phyloP scores from a whole-genome alignment of 2,888 invertebrate genomes.

The Ophion ellenae region DNA sequence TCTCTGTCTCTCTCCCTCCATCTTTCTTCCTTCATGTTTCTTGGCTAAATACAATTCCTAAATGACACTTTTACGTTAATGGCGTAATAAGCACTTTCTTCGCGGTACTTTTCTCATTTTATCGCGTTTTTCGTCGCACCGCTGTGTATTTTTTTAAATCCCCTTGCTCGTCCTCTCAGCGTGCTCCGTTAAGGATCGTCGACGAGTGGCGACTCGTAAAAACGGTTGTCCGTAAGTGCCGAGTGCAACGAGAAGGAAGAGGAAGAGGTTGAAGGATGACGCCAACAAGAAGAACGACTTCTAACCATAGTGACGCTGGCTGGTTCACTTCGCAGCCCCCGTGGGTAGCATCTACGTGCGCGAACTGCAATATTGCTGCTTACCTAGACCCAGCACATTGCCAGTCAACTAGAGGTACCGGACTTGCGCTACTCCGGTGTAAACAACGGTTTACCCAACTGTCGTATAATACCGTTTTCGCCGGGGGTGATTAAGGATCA shows the following conservation, averaged over 20 bases:
- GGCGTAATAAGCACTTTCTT: constrained; percentile 40
- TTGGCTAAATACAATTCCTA: constrained; percentile 36
- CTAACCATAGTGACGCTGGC: constrained; percentile 26
- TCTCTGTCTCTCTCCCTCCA: neutral
- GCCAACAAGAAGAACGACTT: constrained; percentile 36
- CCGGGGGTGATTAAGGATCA: constrained; percentile 54
- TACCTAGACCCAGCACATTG: constrained; percentile 53
- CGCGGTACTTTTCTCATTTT: constrained; percentile 26
- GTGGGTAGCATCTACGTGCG: constrained; percentile 64
- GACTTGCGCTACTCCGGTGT: constrained; percentile 53
- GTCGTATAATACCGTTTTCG: constrained; percentile 60
- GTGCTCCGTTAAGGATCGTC: constrained; percentile 23
- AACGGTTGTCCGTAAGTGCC: constrained; percentile 35
- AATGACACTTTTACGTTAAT: constrained; percentile 52
- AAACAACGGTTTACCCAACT: constrained; percentile 70
- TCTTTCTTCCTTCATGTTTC: neutral
- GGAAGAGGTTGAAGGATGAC: constrained; percentile 16
- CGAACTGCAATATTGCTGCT: constrained; percentile 68
- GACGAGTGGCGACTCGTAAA: constrained; percentile 46
- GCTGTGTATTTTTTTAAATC: constrained; percentile 5
- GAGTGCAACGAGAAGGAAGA: constrained; percentile 40
- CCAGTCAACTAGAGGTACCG: neutral
- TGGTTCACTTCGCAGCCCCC: constrained; percentile 13
- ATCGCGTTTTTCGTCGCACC: constrained; percentile 16
- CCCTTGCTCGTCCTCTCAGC: neutral